A percentile compares a stretch with the other conserved stretches of the same genome.
These are phyloP conservation scores for Trichoplusia ni DNA, from an alignment of 1,140 invertebrate species.

Conservation along the genomic window DNA sequence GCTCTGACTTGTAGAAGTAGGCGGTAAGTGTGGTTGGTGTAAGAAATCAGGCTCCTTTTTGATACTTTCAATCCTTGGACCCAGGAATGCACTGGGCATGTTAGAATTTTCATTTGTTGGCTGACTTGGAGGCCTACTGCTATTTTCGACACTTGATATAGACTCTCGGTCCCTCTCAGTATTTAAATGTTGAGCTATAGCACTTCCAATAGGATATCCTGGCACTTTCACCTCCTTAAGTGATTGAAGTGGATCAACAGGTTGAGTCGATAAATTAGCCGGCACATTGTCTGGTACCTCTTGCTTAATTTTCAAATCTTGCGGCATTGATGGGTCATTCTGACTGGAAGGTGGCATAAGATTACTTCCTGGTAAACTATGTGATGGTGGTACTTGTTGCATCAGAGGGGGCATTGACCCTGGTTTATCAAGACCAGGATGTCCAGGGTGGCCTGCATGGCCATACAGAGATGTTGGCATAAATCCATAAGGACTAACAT, in stretches of 20 bases:
- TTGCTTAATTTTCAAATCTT: slow-evolving; percentile 91
- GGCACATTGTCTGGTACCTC: slow-evolving; percentile 83
- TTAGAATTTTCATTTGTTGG: slow-evolving; percentile 69
- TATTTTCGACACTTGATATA: slow-evolving; percentile 74
- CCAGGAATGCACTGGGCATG: slow-evolving; percentile 77
- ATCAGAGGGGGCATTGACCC: slow-evolving; percentile 76
- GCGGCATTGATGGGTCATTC: slow-evolving; percentile 84
- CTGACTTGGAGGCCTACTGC: slow-evolving; percentile 73
- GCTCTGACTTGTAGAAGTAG: slow-evolving; percentile 70
- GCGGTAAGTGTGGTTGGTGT: slow-evolving; percentile 70
- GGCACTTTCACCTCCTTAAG: slow-evolving; percentile 91
- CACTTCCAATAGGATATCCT: slow-evolving; percentile 84
- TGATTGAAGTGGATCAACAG: slow-evolving; percentile 88
- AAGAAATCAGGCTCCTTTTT: slow-evolving; percentile 88
- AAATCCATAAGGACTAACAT: slow-evolving; percentile 81
- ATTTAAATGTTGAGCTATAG: slow-evolving; percentile 74
- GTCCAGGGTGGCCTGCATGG: slow-evolving; percentile 63
- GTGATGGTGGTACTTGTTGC: slow-evolving; percentile 80
- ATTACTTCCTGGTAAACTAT: slow-evolving; percentile 64
- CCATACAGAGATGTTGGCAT: slow-evolving; percentile 77
- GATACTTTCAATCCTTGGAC: slow-evolving; percentile 86
- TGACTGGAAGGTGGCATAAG: slow-evolving; percentile 66
- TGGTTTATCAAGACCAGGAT: slow-evolving; percentile 73
- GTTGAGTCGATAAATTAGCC: slow-evolving; percentile 79
- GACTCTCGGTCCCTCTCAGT: slow-evolving; percentile 76